These are phyloP conservation scores for Brevimyrus niger DNA, from an alignment of 2,113 vertebrate genomes.

Conservation along the genomic window DNA sequence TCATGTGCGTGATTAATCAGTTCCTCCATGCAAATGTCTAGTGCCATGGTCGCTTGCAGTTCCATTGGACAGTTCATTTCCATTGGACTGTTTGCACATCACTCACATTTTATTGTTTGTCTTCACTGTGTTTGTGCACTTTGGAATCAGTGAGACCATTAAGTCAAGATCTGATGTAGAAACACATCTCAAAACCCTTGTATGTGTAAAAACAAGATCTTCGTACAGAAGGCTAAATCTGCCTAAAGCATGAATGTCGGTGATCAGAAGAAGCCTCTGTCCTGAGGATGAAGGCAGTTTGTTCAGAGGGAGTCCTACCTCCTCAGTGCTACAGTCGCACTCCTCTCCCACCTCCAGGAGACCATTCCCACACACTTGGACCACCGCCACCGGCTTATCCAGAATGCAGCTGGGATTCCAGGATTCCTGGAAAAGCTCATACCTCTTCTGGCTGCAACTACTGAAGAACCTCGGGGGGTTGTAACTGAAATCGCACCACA, in stretches of 20 bases:
- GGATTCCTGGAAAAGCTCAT: conserved; percentile 33
- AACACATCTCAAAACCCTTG: background rate
- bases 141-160: background rate
- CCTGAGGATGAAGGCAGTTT: background rate
- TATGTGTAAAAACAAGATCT: background rate
- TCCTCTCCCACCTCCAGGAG: conserved; percentile 45
- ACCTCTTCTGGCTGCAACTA: conserved; percentile 14
- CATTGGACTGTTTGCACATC: background rate
- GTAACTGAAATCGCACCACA: conserved; percentile 6
- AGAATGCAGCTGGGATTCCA: conserved; percentile 35
- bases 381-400: conserved; percentile 21
- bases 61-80: background rate
- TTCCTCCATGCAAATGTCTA: background rate
- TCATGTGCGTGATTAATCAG: background rate
- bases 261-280: background rate
- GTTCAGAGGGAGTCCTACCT: conserved; percentile 10
- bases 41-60: background rate
- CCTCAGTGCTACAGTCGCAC: conserved; percentile 23
- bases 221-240: background rate
- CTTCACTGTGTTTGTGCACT: background rate
- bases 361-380: conserved; percentile 41
- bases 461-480: conserved; percentile 44
- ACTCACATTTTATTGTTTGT: background rate
- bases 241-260: background rate
- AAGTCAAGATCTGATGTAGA: background rate